Evolutionary conservation across 2,113 vertebrate species (phyloP).

Genomic region (Tinamus guttatus): DNA sequence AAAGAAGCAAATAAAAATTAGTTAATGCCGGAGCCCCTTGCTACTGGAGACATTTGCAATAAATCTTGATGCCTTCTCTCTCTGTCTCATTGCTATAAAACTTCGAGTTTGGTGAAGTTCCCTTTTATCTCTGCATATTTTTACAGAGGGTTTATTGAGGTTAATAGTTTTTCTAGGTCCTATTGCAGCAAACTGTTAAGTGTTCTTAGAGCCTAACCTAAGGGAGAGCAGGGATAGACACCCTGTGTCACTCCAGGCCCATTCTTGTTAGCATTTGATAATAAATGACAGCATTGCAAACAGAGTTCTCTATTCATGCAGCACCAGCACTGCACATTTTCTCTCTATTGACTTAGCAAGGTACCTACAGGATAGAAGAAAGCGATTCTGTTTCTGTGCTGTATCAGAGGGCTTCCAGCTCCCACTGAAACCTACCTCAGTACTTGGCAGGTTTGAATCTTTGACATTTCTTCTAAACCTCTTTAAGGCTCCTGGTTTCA

Average conservation of each 20-base stretch:
- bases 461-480: not conserved
- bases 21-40: slow-evolving; percentile 35
- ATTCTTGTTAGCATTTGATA: not conserved
- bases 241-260: not conserved
- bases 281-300: slow-evolving; percentile 12
- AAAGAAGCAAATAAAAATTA: slow-evolving; percentile 59
- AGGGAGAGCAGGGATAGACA: not conserved
- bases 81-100: slow-evolving; percentile 31
- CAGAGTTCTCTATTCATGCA: not conserved
- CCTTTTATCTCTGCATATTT: slow-evolving; percentile 28
- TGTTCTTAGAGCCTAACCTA: slow-evolving; percentile 5
- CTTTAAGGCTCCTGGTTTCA: not conserved
- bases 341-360: not conserved
- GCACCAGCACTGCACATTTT: not conserved
- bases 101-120: slow-evolving; percentile 3
- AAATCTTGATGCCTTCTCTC: slow-evolving; percentile 29
- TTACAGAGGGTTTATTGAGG: slow-evolving; percentile 43
- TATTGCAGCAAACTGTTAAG: slow-evolving; percentile 8
- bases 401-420: not conserved
- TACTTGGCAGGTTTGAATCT: not conserved
- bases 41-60: slow-evolving; percentile 7
- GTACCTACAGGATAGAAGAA: not conserved
- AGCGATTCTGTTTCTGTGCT: not conserved
- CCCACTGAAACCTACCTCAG: not conserved
- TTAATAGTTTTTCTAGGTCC: slow-evolving; percentile 46